These are phyloP conservation scores for Lepus townsendii DNA, from an alignment of 2,797 vertebrate species.

Conservation along the genomic window DNA sequence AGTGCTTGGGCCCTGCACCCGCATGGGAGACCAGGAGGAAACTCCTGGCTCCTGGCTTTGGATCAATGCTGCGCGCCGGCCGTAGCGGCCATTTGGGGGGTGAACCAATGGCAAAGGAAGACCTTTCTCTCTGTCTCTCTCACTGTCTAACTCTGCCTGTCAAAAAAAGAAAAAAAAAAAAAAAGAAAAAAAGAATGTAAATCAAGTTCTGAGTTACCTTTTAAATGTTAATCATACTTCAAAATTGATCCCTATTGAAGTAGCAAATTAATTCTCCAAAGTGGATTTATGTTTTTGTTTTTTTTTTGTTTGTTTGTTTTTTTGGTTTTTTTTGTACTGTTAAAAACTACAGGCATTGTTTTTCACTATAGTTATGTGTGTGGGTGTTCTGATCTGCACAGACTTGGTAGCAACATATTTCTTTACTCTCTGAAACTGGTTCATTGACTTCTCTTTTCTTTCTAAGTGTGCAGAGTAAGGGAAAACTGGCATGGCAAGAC, in stretches of 20 bases:
- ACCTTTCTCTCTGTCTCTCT: too few species aligned
- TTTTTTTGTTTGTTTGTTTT: not conserved
- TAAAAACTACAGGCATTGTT: constrained; percentile 8
- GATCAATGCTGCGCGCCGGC: too few species aligned
- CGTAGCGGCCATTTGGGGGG: too few species aligned
- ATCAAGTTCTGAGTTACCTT: constrained; percentile 41
- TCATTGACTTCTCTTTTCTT: constrained; percentile 14
- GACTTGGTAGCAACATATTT: not conserved
- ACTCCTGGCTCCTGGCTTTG: too few species aligned
- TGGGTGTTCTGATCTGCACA: not conserved
- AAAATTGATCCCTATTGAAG: constrained; percentile 36
- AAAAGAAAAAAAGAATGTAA: not conserved
- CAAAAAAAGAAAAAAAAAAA: not conserved
- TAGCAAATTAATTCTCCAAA: constrained; percentile 58
- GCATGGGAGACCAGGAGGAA: too few species aligned
- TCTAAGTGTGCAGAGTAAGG: not conserved
- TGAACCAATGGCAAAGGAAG: too few species aligned
- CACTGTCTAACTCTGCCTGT: too few species aligned
- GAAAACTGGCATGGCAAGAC: not conserved
- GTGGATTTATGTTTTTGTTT: not conserved
- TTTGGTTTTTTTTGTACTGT: not conserved
- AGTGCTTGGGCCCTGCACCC: too few species aligned
- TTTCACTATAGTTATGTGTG: not conserved
- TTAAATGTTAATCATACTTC: constrained; percentile 16
- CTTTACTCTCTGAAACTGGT: constrained; percentile 39